These are phyloP conservation scores for Hafferia zeledoni DNA, from an alignment of 2,797 vertebrate species.

Conservation along the genomic window DNA sequence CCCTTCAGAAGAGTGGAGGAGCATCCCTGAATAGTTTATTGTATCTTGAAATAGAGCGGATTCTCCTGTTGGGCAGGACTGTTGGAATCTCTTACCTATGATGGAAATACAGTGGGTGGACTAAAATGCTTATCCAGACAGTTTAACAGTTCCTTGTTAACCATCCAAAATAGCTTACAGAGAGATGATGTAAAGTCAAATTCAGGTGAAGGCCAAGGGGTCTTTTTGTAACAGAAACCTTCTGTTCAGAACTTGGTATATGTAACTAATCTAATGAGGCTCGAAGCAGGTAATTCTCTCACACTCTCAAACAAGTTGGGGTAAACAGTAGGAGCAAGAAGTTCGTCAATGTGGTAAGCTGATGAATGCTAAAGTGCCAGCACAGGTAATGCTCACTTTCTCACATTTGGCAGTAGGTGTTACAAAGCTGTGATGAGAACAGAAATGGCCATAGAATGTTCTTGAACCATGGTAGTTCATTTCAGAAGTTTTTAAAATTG, in stretches of 20 bases:
- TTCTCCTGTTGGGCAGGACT: not conserved
- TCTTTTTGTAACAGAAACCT: not conserved
- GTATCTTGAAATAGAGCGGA: not conserved
- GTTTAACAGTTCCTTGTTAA: not conserved
- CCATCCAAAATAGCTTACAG: not conserved
- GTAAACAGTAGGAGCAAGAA: not conserved
- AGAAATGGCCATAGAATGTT: not conserved
- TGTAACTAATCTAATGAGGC: not conserved
- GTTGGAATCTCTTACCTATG: not conserved
- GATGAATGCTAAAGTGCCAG: not conserved
- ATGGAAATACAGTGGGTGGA: not conserved
- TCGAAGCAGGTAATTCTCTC: not conserved
- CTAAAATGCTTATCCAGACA: not conserved
- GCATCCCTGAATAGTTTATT: not conserved
- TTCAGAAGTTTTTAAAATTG: not conserved
- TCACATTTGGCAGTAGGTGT: not conserved
- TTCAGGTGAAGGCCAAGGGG: not conserved
- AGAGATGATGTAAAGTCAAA: not conserved
- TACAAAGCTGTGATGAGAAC: not conserved
- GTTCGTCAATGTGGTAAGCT: not conserved
- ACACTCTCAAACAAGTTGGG: not conserved
- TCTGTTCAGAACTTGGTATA: not conserved
- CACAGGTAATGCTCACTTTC: not conserved
- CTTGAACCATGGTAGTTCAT: not conserved
- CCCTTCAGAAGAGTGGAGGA: not conserved